Conservation (phyloP, 2,797 vertebrate species). For the Cynopterus sphinx region DNA sequence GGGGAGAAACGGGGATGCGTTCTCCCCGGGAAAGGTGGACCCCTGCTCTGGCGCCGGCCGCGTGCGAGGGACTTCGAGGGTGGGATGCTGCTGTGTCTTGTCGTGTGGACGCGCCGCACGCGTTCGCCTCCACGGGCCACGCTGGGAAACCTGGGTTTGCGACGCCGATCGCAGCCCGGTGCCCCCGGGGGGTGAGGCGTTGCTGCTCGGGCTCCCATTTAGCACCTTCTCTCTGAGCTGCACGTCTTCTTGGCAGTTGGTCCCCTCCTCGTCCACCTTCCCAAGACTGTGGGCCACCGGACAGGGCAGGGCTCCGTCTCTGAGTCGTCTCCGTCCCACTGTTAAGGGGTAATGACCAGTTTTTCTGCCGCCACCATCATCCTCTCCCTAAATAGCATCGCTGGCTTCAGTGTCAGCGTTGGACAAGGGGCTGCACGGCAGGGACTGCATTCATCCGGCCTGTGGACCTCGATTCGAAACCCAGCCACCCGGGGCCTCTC, state of each 20-base stretch:
- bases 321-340: not conserved
- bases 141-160: slow-evolving; percentile 43
- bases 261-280: not conserved
- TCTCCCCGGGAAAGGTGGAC: not conserved
- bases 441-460: not conserved
- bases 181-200: accelerated
- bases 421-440: not conserved
- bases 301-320: not conserved
- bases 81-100: slow-evolving; percentile 38
- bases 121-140: slow-evolving; percentile 38
- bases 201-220: no score
- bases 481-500: not conserved
- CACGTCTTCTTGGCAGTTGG: not conserved
- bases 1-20: accelerated
- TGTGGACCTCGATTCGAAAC: not conserved
- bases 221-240: not conserved
- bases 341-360: no score
- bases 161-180: slow-evolving; percentile 4
- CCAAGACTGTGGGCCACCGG: accelerated
- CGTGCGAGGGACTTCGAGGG: slow-evolving; percentile 50
- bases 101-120: not conserved
- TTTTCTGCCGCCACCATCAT: not conserved
- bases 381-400: not conserved
- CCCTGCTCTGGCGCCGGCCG: not conserved
- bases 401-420: no score